These are phyloP conservation scores for Delphinus delphis DNA, from an alignment of 2,113 vertebrate species.

Conservation along the genomic window DNA sequence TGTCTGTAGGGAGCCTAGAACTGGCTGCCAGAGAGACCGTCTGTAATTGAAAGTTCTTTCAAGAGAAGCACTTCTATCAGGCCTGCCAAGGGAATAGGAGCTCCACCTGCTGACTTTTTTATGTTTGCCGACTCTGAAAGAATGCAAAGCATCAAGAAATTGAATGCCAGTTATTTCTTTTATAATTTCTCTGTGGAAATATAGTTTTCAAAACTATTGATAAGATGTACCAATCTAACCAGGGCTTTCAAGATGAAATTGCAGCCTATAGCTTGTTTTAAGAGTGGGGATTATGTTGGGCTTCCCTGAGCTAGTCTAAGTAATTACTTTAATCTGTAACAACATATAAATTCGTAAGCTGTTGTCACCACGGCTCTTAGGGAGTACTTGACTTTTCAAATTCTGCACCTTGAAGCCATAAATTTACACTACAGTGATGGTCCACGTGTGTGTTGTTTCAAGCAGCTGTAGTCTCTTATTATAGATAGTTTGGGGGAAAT, in stretches of 20 bases:
- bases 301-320: conserved; percentile 36
- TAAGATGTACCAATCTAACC: conserved; percentile 45
- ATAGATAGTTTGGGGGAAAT: conserved; percentile 2
- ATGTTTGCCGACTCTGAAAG: conserved; percentile 70
- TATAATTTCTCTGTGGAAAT: conserved; percentile 71
- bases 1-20: conserved; percentile 68
- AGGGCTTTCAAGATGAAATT: conserved; percentile 61
- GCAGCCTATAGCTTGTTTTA: conserved; percentile 53
- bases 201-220: conserved; percentile 64
- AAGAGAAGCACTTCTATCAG: conserved; percentile 66
- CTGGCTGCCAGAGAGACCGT: conserved; percentile 41
- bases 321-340: conserved; percentile 70
- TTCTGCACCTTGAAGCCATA: background rate
- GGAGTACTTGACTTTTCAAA: conserved; percentile 47
- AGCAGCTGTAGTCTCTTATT: background rate
- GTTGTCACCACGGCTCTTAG: conserved; percentile 45
- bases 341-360: conserved; percentile 64
- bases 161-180: conserved; percentile 65
- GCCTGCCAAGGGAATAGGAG: conserved; percentile 70
- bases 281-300: conserved; percentile 32
- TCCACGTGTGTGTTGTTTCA: conserved; percentile 12
- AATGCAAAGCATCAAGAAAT: conserved; percentile 66
- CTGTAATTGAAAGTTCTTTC: conserved; percentile 72
- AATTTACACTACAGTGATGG: conserved; percentile 32
- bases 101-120: conserved; percentile 82